Base-by-base conservation (phyloP, 1,140 invertebrate species). In the Araneus ventricosus region DNA sequence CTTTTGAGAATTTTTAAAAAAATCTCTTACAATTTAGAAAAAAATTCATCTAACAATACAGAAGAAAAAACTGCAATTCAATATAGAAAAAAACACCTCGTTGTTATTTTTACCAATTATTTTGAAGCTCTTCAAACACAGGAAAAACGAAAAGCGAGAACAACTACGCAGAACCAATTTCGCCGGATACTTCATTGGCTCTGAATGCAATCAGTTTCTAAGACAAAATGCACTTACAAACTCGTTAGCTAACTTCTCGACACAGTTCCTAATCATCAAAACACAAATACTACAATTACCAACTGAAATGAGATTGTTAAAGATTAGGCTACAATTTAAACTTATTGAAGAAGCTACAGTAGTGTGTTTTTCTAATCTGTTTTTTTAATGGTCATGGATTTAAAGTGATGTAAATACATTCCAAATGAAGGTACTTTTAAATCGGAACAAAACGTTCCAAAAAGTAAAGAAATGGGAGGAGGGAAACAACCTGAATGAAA, bases 251-350 rank as follows among this genome's bases (percentile, higher is more conserved):
- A 22, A 14, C 70, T 75, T 75, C 34, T 37, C 70, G 34, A 30
- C 70, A 37, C 70, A 34, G 34, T 34, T 75, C 22, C 70, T 75
- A 75, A 75, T 75, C 70, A 75, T 30, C 70, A 20, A 30, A 75
- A 75, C 70, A 75, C 70, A 75, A 75, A 75, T 75, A 34, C 70
- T 34, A 37, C 70, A 75, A 75, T 75, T 75, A 75, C 70, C 70
- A 75, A 75, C 70, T 75, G 70, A 75, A 37, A 75, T 75, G 70
- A 75, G 70, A 75, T 75, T 75, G 70, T 75, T 75, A 34, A 75
- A 75, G 70, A 75, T 75, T 75, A 75, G 70, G 34, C 70, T 75
- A 22, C 27, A 14, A 75, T 75, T 75, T 75, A 75, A 75, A 37
- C 30, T 37, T 75, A 75, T 75, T 75, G 5, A 75, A 75, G 27